These are phyloP conservation scores for Zenarchopterus dispar DNA, from an alignment of 2,797 vertebrate species.

Conservation along the genomic window DNA sequence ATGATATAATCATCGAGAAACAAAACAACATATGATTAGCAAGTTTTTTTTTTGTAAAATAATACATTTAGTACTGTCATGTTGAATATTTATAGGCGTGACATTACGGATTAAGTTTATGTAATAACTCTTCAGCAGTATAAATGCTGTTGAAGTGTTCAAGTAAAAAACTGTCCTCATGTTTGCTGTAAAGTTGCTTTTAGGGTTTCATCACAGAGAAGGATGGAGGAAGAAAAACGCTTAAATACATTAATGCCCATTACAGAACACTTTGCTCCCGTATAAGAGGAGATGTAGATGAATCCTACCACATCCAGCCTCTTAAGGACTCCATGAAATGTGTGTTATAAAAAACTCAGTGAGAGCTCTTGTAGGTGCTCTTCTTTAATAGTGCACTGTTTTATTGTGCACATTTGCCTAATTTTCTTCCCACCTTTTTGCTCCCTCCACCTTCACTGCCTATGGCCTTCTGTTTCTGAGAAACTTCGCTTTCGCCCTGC, in stretches of 20 bases:
- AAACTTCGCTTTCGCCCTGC: constrained; percentile 34
- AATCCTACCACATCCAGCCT: constrained; percentile 38
- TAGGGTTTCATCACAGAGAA: constrained; percentile 42
- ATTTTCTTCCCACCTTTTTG: constrained; percentile 28
- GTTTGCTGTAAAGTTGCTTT: constrained; percentile 40
- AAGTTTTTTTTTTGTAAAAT: too few species aligned
- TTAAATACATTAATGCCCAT: constrained; percentile 60
- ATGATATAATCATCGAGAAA: too few species aligned
- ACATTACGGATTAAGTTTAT: constrained; percentile 5
- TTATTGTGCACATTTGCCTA: constrained; percentile 23
- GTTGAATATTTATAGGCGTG: neutral
- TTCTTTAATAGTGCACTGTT: constrained; percentile 46
- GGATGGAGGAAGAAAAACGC: constrained; percentile 29
- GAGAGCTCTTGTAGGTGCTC: constrained; percentile 44
- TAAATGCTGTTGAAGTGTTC: constrained; percentile 37
- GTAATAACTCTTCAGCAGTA: constrained; percentile 14
- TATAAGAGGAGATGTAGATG: constrained; percentile 39
- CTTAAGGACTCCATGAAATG: constrained; percentile 48
- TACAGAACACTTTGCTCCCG: constrained; percentile 32
- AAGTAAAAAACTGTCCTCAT: constrained; percentile 30
- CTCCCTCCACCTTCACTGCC: constrained; percentile 19
- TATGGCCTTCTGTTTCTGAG: constrained; percentile 43
- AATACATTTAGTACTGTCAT: too few species aligned
- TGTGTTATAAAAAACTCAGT: constrained; percentile 31
- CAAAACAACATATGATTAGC: too few species aligned